Evolutionary conservation across 2,113 vertebrate genomes (phyloP), one percentile per base, ranked within the genome.

Genomic region (Centrocercus urophasianus): DNA sequence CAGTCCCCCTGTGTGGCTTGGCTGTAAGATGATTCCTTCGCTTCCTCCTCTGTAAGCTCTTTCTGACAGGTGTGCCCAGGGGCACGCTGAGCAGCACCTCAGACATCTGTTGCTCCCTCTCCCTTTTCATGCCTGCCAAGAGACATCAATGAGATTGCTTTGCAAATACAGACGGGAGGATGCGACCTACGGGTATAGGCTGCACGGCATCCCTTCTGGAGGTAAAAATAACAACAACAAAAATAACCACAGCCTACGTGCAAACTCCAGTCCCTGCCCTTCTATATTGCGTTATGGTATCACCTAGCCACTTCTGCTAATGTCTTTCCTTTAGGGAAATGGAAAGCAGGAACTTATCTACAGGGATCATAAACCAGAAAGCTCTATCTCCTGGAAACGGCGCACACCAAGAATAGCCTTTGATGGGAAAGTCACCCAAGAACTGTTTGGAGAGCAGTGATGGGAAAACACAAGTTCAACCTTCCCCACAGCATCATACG

Each of bases 41-140:
- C 85, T 80, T 77, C 32, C 32, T 67, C 18, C 7, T 82, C 45
- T 75, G 30, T 10, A 40, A 56, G 80, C 13, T 90, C 67, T 11
- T 91, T 91, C 45, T 90, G 80, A 50, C 76, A 91, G 50, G 56
- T 76, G 71, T 81, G 43, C 52, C 50, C 83, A 40, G 24, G 83
- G 52, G 52, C 38, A 57, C 4, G 8, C 4, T 67, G 70, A 86
- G 65, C 83, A 90, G 61, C 65, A 83, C 34, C 48, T 78, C 81
- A 60, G 8, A 60, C 61, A 77, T 34, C 52, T 69, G 48, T 4
- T 88, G 86, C 86, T 90, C 54, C 43, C n/a, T n/a, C 18, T 93
- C 19, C 61, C 67, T 86, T 92, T 86, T 90, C 48, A 69, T 72
- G 40, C 47, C 34, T 84, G 88, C 73, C 73, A 86, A 78, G 72